Evolutionary conservation across 2,797 vertebrate genomes (phyloP).

Genomic region (Gephyroberyx darwinii): DNA sequence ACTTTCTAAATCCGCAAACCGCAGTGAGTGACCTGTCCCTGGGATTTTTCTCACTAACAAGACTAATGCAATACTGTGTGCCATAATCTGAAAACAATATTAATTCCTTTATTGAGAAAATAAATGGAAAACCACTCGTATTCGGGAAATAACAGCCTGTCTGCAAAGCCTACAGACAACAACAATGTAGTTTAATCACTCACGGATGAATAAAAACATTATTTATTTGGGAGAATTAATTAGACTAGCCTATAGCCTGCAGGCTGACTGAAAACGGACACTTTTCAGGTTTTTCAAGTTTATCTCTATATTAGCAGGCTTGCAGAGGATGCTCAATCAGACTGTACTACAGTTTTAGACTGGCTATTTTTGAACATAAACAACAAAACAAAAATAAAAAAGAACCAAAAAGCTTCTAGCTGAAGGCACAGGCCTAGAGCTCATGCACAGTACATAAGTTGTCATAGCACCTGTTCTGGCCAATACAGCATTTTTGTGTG

Average conservation of each 20-base stretch:
- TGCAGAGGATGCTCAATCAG: neutral
- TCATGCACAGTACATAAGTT: conserved; percentile 2
- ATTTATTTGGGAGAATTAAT: too few relatives aligned
- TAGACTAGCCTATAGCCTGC: too few relatives aligned
- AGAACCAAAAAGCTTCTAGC: neutral
- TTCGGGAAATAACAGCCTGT: conserved; percentile 13
- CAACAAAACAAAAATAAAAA: neutral
- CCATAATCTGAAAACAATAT: conserved; percentile 47
- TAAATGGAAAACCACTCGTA: conserved; percentile 12
- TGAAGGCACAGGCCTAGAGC: neutral
- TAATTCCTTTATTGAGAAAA: conserved; percentile 32
- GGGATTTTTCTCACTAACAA: conserved; percentile 52
- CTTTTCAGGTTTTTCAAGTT: neutral
- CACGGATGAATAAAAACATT: too few relatives aligned
- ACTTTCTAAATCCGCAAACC: conserved; percentile 64
- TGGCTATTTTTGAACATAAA: neutral
- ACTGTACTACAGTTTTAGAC: neutral
- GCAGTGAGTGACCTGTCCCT: conserved; percentile 58
- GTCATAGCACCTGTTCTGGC: neutral
- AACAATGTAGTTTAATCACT: neutral
- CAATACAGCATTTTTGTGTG: neutral
- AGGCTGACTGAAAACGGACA: too few relatives aligned
- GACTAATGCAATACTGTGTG: conserved; percentile 29
- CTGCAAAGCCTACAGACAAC: neutral
- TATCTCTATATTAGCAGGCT: neutral